A percentile compares a stretch with the other conserved stretches of the same genome.
Evolutionary conservation across 2,113 vertebrate genomes (phyloP).

Genomic region (Zootoca vivipara): DNA sequence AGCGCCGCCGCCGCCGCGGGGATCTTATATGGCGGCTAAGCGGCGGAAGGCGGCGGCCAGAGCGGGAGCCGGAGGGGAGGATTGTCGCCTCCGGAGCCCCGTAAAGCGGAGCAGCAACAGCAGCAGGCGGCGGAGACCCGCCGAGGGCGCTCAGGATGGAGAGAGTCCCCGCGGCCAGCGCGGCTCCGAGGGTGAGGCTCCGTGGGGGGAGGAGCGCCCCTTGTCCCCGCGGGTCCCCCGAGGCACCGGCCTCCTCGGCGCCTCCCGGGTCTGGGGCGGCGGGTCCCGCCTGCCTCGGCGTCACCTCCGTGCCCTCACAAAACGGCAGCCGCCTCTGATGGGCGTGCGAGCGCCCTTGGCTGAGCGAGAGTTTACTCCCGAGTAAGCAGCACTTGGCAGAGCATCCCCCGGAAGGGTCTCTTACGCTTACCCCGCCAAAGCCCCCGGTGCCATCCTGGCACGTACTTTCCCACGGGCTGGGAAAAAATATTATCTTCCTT

Average conservation of each 20-base stretch:
- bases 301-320: not conserved
- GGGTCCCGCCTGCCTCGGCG: not conserved
- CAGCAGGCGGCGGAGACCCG: not conserved
- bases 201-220: not conserved
- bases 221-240: not conserved
- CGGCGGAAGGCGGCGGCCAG: not conserved
- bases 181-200: not conserved
- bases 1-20: not conserved
- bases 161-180: not conserved
- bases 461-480: too few relatives aligned
- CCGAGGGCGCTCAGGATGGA: not conserved
- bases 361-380: not conserved
- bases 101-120: not conserved
- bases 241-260: not conserved
- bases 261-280: too few relatives aligned
- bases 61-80: not conserved
- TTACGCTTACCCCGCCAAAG: too few relatives aligned
- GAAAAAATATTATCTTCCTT: too few relatives aligned
- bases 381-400: not conserved
- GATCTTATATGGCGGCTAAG: not conserved
- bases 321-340: rapidly evolving
- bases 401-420: too few relatives aligned
- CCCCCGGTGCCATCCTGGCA: too few relatives aligned
- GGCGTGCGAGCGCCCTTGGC: too few relatives aligned
- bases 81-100: not conserved